Base-by-base conservation (phyloP, 2,113 vertebrate species). In the Hydrolagus affinis region DNA sequence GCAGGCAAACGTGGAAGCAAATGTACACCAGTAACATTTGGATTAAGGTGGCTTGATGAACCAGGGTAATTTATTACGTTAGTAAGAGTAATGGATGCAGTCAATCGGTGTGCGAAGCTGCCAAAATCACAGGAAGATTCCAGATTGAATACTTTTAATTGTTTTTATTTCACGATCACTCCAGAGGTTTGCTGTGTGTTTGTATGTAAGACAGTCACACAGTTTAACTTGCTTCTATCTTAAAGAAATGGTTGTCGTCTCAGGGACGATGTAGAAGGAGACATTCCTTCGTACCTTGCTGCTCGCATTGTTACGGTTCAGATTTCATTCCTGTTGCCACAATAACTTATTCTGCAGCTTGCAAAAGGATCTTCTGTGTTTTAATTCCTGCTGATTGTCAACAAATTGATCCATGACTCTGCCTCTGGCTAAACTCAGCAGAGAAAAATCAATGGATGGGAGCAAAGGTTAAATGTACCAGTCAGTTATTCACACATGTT, bases 201-300 rank as follows among this genome's bases (percentile, higher is more conserved):
- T 83, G 60, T 21, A 83, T 62, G 44, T 83, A 9, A 66, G 32
- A 83, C 66, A 30, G 28, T 66, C 23, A 30, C 30, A 30, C 23
- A 25, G 12, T 83, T 30, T 25, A 12, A 68, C 15, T 30, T 83
- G 78, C 15, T 80, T 80, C 60, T 25, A 2, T 80, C 7, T 8
- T 80, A 62, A 66, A 44, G 17, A 75, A 14, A 80, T 80, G 60
- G 60, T 83, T 32, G 11, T 83, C 66, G 30, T 83, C 78, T 83
- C 78, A 83, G 62, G 62, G 32, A 83, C 21, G 6, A 28, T 56
- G 19, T 23, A 75, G 62, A 80, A 60, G 11, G 3, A 62, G 17
- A 4, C 60, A 83, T 83, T 83, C 77, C 60, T 30, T 83, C 25
- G 64, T 15, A 14, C 64, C 56, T 80, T 14, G 60, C 15, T 66